A percentile compares a stretch with the other conserved stretches of the same genome.
Conservation (phyloP, 2,888 invertebrate genomes). For the Noctua janthina region DNA sequence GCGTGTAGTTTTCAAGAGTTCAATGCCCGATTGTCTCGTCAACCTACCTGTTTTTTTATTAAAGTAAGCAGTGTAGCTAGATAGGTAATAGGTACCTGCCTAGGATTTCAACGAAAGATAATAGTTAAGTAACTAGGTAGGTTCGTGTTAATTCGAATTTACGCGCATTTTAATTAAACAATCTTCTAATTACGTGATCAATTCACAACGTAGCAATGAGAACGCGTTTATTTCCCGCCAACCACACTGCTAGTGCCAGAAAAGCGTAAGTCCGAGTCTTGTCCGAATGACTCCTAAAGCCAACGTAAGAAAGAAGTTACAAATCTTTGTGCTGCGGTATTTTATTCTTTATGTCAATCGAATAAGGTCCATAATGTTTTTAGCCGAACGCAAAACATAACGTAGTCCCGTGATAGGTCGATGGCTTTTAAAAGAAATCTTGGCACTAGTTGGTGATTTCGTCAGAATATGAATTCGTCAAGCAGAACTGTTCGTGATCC, state of each 20-base stretch:
- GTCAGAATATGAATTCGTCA: conserved; percentile 86
- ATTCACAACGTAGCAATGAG: conserved; percentile 56
- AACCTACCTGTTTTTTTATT: conserved; percentile 49
- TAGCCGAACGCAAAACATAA: conserved; percentile 56
- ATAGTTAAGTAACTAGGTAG: not conserved
- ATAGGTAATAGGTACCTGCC: not conserved
- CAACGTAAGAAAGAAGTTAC: conserved; percentile 10
- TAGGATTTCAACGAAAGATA: conserved; percentile 1
- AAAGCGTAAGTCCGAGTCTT: conserved; percentile 77
- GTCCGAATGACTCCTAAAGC: conserved; percentile 66
- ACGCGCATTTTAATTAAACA: conserved; percentile 21
- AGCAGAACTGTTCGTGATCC: conserved; percentile 77
- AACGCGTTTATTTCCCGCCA: conserved; percentile 72
- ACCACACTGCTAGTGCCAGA: conserved; percentile 71
- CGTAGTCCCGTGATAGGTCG: conserved; percentile 80
- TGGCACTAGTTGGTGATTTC: conserved; percentile 85
- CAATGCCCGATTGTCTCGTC: conserved; percentile 69
- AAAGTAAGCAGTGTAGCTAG: conserved; percentile 26
- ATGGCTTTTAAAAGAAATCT: conserved; percentile 87
- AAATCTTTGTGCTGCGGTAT: conserved; percentile 38
- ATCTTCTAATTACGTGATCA: conserved; percentile 41
- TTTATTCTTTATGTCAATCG: conserved; percentile 63
- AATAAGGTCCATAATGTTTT: conserved; percentile 52
- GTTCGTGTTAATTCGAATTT: not conserved
- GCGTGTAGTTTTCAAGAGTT: conserved; percentile 68